phyloP scores from a whole-genome alignment of 2,797 vertebrate genomes.

The Trachurus trachurus region DNA sequence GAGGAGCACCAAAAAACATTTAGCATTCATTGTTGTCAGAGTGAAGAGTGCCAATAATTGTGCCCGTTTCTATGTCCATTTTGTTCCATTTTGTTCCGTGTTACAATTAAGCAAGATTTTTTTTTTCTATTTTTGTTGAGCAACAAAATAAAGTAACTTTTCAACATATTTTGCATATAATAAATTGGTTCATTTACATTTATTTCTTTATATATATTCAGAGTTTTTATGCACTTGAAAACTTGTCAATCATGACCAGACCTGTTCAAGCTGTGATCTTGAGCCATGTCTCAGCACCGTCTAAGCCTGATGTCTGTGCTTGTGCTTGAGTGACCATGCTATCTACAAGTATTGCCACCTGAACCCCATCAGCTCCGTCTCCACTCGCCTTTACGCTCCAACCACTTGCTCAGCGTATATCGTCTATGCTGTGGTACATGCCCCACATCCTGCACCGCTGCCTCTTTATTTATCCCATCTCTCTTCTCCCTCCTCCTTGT shows the following conservation, averaged over 20 bases:
- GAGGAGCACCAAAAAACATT: no score
- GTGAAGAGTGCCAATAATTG: no score
- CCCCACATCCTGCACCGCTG: slow-evolving; percentile 50
- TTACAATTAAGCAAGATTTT: no score
- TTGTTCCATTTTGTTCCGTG: no score
- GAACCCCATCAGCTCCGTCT: slow-evolving; percentile 30
- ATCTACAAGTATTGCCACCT: slow-evolving; percentile 16
- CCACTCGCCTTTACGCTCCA: slow-evolving; percentile 14
- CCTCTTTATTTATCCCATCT: slow-evolving; percentile 48
- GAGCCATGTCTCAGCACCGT: background rate
- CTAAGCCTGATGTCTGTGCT: background rate
- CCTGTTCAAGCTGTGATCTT: background rate
- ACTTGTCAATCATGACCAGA: background rate
- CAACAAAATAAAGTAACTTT: no score
- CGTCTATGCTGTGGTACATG: slow-evolving; percentile 35
- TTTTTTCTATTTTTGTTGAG: no score
- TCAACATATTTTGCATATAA: no score
- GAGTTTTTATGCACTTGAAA: background rate
- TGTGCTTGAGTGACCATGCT: slow-evolving; percentile 16
- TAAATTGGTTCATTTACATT: background rate
- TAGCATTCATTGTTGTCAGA: no score
- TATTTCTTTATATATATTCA: background rate
- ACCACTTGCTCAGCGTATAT: slow-evolving; percentile 20
- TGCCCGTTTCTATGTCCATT: no score
- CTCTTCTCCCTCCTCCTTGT: slow-evolving; percentile 30